phyloP scores from a whole-genome alignment of 1,140 invertebrate species.

The Drosophila truncata region DNA sequence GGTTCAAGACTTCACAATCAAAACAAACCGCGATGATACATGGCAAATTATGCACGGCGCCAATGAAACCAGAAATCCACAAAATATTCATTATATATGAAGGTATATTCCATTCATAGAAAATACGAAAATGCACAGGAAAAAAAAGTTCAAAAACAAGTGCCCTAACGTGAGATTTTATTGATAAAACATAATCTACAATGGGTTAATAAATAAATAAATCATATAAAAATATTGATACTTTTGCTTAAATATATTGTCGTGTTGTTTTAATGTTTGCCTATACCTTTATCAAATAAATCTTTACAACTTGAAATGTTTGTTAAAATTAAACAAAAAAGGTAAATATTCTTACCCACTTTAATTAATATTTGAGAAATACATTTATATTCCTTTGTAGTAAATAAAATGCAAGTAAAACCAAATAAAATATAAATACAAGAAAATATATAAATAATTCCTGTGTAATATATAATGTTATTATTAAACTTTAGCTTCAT shows the following conservation, averaged over 20 bases:
- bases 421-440: no score
- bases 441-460: background rate
- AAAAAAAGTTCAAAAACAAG: slow-evolving; percentile 3
- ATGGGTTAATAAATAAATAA: background rate
- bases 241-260: background rate
- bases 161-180: background rate
- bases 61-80: slow-evolving; percentile 46
- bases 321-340: no score
- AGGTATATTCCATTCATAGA: slow-evolving; percentile 28
- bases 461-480: background rate
- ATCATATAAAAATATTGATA: background rate
- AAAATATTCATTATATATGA: slow-evolving; percentile 6
- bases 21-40: slow-evolving; percentile 60
- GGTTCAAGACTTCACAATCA: slow-evolving; percentile 77
- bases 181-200: background rate
- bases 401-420: no score
- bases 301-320: no score
- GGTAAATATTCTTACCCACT: no score
- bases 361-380: no score
- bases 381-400: no score
- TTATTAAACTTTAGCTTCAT: background rate
- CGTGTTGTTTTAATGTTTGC: no score
- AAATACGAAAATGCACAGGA: slow-evolving; percentile 10
- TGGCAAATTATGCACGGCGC: slow-evolving; percentile 36
- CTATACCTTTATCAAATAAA: no score